Conservation (phyloP, 2,113 vertebrate species). For the Beaufortia kweichowensis region DNA sequence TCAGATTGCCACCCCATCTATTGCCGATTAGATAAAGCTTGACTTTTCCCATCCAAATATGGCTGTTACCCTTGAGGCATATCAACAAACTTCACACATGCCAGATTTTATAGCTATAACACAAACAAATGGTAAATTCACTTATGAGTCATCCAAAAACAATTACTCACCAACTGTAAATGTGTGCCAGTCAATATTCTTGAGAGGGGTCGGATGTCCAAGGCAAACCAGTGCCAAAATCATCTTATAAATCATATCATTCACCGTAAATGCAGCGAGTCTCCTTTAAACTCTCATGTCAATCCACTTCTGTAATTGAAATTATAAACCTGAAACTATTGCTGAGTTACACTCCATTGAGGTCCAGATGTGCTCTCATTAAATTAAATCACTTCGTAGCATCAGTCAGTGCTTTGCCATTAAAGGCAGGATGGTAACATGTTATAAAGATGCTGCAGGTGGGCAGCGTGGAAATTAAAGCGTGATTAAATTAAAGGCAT, state of each 20-base stretch:
- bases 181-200: neutral
- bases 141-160: neutral
- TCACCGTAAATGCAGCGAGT: constrained; percentile 22
- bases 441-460: constrained; percentile 35
- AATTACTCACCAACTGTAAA: neutral
- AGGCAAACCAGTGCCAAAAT: constrained; percentile 21
- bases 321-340: constrained; percentile 36
- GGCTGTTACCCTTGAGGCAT: neutral
- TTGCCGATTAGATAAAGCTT: neutral
- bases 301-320: constrained; percentile 25
- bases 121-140: neutral
- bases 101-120: constrained; percentile 14
- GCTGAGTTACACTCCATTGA: neutral
- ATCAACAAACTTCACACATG: constrained; percentile 24
- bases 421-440: neutral
- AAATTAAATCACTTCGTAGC: constrained; percentile 25
- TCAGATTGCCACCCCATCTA: neutral
- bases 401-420: constrained; percentile 52
- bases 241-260: constrained; percentile 18
- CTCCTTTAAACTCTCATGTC: constrained; percentile 36
- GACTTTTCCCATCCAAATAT: constrained; percentile 36
- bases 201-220: neutral
- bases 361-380: constrained; percentile 8
- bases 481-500: constrained; percentile 15
- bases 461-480: constrained; percentile 7